Evolutionary conservation across 2,113 vertebrate species (phyloP).

Genomic region (Muntiacus reevesi): DNA sequence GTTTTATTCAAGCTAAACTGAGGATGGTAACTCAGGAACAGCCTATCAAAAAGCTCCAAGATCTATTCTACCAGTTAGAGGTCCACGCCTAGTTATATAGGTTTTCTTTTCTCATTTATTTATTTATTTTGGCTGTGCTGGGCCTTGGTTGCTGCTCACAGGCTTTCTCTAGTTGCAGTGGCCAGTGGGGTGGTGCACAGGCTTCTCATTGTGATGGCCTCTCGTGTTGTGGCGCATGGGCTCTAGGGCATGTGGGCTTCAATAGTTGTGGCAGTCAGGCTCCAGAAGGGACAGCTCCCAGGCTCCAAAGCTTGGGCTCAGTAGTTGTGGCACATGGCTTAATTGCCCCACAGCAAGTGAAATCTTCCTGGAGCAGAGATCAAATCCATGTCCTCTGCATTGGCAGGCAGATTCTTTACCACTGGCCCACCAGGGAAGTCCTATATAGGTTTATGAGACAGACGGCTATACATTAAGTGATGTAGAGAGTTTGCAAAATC

Average conservation of each 20-base stretch:
- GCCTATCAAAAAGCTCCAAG: neutral
- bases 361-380: neutral
- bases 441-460: neutral
- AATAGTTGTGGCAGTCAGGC: accelerated
- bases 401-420: neutral
- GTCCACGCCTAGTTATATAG: accelerated
- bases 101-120: neutral
- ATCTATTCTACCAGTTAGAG: neutral
- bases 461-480: accelerated
- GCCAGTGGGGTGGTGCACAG: neutral
- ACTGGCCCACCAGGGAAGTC: neutral
- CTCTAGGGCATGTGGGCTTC: neutral
- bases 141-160: neutral
- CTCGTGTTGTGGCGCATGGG: accelerated
- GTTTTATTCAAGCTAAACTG: too few species aligned
- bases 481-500: neutral
- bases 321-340: neutral
- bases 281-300: neutral
- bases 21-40: too few species aligned
- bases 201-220: neutral
- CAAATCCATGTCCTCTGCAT: neutral
- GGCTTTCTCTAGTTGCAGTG: neutral
- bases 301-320: neutral
- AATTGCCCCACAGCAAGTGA: neutral
- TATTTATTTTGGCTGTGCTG: neutral